Evolutionary conservation across 2,888 invertebrate genomes (phyloP).

Genomic region (Agrochola circellaris): DNA sequence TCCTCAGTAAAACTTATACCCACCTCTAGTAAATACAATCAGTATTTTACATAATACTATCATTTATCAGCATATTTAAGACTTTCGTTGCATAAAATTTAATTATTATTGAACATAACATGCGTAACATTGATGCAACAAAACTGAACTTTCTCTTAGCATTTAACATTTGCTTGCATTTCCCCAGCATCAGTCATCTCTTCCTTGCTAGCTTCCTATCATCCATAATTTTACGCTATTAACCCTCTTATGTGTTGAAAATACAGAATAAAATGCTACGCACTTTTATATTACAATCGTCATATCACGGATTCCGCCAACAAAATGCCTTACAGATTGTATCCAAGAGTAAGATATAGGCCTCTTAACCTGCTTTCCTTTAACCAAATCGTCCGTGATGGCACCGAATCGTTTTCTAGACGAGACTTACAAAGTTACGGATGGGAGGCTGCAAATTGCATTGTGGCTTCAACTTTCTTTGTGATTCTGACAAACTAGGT

Average conservation of each 20-base stretch:
- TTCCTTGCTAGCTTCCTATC: conserved; percentile 30
- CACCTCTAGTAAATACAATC: not conserved
- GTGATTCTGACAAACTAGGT: conserved; percentile 70
- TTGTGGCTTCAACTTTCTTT: conserved; percentile 79
- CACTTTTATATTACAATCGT: conserved; percentile 30
- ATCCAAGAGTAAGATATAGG: conserved; percentile 62
- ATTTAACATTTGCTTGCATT: conserved; percentile 33
- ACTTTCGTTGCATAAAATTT: conserved; percentile 33
- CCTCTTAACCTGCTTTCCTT: conserved; percentile 77
- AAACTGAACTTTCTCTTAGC: conserved; percentile 47
- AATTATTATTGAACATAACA: conserved; percentile 33
- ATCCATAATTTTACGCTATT: conserved; percentile 16
- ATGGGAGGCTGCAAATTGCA: conserved; percentile 76
- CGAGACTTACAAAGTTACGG: conserved; percentile 74
- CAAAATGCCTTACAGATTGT: conserved; percentile 45
- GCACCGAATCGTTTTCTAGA: conserved; percentile 72
- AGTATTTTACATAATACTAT: conserved; percentile 20
- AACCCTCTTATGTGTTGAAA: conserved; percentile 21
- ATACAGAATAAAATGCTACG: conserved; percentile 34
- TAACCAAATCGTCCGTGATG: conserved; percentile 73
- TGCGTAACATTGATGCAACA: conserved; percentile 21
- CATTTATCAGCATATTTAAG: conserved; percentile 18
- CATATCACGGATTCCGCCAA: conserved; percentile 26
- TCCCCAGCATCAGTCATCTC: conserved; percentile 17
- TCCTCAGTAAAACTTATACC: not conserved